Evolutionary conservation across 1,140 invertebrate species (phyloP), one percentile per base, ranked within the genome.

Genomic region (Papilio xuthus): DNA sequence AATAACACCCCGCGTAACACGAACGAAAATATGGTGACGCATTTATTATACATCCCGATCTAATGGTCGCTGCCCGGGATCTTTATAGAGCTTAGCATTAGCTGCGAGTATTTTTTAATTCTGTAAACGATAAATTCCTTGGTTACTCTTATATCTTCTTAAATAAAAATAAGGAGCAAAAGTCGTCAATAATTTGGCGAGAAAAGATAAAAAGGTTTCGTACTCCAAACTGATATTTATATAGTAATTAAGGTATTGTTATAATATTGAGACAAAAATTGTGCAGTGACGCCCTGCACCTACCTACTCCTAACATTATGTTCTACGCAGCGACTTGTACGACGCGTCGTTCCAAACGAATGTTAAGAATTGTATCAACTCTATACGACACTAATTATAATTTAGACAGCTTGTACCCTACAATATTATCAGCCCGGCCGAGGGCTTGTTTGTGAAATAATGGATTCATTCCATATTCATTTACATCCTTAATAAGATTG

Each of bases 381-480:
- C 87, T 72, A 78, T 80, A 80, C 56, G 37, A 83, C 78, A 79
- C 85, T 80, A 28, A 72, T 78, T 80, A 84, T 84, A 85, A 85
- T 83, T 84, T 81, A 87, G 83, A 84, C 81, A 82, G 83, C 78
- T 83, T 87, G 83, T 88, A 86, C 88, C 84, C 89, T 89, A 89
- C 88, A 92, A 91, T 90, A 89, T 90, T 87, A 90, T 91, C 88
- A 88, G 87, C 89, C 88, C 88, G 81, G 83, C 79, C 85, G 80
- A 85, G 81, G 84, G 84, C 91, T 92, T 94, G 92, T 94, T 94
- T 94, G 92, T 85, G 89, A 92, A 90, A 91, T 94, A 94, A 93
- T 94, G 91, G 92, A 93, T 94, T 94, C 92, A 93, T 94, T 93
- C 90, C 89, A 91, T 91, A 92, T 94, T 94, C 90, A 94, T 94